Base-by-base conservation (phyloP, 2,888 invertebrate genomes). In the Caenorhabditis drosophilae region DNA sequence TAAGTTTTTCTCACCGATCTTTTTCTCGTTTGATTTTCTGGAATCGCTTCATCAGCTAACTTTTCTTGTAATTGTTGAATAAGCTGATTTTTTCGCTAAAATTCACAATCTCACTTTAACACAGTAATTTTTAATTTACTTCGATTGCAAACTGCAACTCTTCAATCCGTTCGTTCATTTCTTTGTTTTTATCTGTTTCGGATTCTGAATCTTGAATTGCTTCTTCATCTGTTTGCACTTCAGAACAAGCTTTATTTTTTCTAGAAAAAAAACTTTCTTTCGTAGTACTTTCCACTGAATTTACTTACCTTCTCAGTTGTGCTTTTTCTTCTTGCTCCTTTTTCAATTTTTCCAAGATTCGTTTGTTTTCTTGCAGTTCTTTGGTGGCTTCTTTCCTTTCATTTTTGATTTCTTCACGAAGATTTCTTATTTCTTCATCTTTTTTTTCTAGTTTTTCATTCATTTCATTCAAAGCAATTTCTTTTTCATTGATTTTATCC, bases 51-150 rank as follows among this genome's bases (percentile, higher is more conserved):
- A 38, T 72, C 73, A 6, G 58, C 38, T 2, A 68, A 23, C 38
- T 71, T 45, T 26, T 73, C 75, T 49, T 76, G 72, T 9, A 73
- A 45, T 18, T 74, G 70, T 34, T 69, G 52, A 15, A 72, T 73
- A 46, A 71, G 46, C 11, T 64, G 62, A 25, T 69, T 69, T 35
- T 69, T 75, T 49, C 57, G 46, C 58, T 70, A 57, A 4, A 75
- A n/a, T n/a, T n/a, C n/a, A n/a, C n/a, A n/a, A n/a, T n/a, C n/a
- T n/a, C n/a, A n/a, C n/a, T n/a, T n/a, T n/a, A n/a, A n/a, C n/a
- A n/a, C n/a, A n/a, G n/a, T n/a, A n/a, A n/a, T n/a, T n/a, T n/a
- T n/a, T n/a, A n/a, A n/a, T n/a, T n/a, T n/a, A n/a, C n/a, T n/a
- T n/a, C n/a, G n/a, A n/a, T 46, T 12, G 70, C 60, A 11, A 27